Percentiles rank a stretch among this genome's conserved stretches.
These are phyloP conservation scores for Arrhopalites spinosus DNA, from an alignment of 2,888 invertebrate species.

Conservation along the genomic window DNA sequence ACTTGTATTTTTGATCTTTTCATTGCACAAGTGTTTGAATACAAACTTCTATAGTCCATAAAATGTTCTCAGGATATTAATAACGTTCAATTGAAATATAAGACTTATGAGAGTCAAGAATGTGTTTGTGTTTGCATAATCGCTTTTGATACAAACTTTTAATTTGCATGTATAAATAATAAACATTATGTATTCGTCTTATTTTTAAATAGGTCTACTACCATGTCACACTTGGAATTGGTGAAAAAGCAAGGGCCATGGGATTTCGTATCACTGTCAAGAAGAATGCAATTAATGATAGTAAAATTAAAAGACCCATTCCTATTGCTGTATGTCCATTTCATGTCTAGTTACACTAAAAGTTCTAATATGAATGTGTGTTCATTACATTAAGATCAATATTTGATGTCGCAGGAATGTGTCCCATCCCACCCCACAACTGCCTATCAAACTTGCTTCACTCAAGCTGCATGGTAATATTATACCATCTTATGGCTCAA, in stretches of 20 bases:
- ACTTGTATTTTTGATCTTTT: not conserved
- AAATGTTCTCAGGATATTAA: no score
- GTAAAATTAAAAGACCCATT: conserved; percentile 34
- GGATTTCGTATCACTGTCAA: conserved; percentile 49
- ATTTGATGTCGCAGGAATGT: conserved; percentile 39
- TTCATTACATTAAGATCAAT: no score
- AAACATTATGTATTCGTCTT: not conserved
- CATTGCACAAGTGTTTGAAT: no score
- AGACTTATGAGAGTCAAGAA: not conserved
- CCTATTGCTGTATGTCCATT: conserved; percentile 51
- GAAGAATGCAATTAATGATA: conserved; percentile 30
- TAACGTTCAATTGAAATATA: not conserved
- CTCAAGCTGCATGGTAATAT: conserved; percentile 9
- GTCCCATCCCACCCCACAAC: not conserved
- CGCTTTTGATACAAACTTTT: not conserved
- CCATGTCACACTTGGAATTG: conserved; percentile 22
- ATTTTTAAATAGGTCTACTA: conserved; percentile 46
- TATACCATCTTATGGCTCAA: no score
- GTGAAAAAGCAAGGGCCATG: conserved; percentile 30
- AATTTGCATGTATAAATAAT: no score
- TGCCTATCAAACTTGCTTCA: conserved; percentile 11
- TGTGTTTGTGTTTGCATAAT: not conserved
- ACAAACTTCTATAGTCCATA: no score
- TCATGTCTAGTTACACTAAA: conserved; percentile 27
- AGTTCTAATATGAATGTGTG: no score